Conservation (phyloP, 30 jellyfish, hydroid and myxozoan species). For the Aurelia aurita complex sp. Pacific region DNA sequence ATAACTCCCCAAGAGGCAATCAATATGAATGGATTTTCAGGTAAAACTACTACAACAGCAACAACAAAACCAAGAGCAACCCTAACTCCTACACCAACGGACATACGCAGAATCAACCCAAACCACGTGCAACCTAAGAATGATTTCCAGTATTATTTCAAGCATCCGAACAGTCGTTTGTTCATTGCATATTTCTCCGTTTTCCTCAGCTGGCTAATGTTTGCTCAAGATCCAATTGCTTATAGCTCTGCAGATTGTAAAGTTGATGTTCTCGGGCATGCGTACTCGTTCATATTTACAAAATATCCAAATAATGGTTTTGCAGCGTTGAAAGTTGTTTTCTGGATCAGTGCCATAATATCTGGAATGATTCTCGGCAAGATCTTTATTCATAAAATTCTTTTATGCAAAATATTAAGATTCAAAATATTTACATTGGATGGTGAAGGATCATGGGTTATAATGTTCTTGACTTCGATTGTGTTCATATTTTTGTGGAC, state of each 20-base stretch:
- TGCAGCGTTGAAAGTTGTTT: constrained; percentile 35
- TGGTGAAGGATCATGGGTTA: constrained; percentile 72
- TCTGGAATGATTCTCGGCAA: constrained; percentile 45
- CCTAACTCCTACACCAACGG: too few species aligned
- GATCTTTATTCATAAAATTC: constrained; percentile 37
- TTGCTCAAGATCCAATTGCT: constrained; percentile 73
- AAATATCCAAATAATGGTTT: constrained; percentile 20
- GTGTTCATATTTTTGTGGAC: constrained; percentile 46
- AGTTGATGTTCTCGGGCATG: constrained; percentile 54
- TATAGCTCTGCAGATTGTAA: constrained; percentile 39
- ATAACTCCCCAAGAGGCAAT: too few species aligned
- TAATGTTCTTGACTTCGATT: constrained; percentile 32
- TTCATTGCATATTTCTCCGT: constrained; percentile 32
- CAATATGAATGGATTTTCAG: too few species aligned
- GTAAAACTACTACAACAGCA: too few species aligned
- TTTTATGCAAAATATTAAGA: constrained; percentile 16
- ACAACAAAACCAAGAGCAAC: too few species aligned
- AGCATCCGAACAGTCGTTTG: constrained; percentile 42
- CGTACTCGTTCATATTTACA: constrained; percentile 30
- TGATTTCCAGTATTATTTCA: constrained; percentile 29
- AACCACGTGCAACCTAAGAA: too few species aligned
- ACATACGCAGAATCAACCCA: too few species aligned
- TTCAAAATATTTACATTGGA: constrained; percentile 30
- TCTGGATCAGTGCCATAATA: constrained; percentile 32
- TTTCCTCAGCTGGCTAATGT: constrained; percentile 47